Evolutionary conservation across 2,888 invertebrate genomes (phyloP).

Genomic region (Aporophyla lueneburgensis): DNA sequence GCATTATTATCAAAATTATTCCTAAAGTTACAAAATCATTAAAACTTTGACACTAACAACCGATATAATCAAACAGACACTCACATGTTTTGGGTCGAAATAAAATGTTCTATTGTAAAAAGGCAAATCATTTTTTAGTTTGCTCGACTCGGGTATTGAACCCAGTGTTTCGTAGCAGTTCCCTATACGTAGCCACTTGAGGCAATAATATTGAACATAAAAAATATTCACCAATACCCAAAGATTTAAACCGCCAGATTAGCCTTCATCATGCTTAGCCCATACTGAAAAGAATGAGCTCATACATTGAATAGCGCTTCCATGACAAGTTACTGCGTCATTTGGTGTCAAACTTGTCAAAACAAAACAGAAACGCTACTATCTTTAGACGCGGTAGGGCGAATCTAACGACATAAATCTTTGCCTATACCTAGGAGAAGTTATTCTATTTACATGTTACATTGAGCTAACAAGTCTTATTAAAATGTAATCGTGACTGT

Average conservation of each 20-base stretch:
- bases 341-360: no score
- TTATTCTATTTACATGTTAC: conserved; percentile 47
- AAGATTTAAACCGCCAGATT: not conserved
- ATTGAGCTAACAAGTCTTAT: conserved; percentile 40
- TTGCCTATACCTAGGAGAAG: not conserved
- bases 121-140: not conserved
- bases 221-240: not conserved
- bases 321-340: not conserved
- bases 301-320: not conserved
- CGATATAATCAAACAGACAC: no score
- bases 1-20: conserved; percentile 74
- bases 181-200: not conserved
- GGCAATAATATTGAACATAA: not conserved
- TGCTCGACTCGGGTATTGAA: not conserved
- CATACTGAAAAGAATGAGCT: not conserved
- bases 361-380: no score
- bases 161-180: not conserved
- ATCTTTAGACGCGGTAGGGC: no score
- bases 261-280: not conserved
- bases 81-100: conserved; percentile 2
- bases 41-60: conserved; percentile 23
- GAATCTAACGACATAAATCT: not conserved
- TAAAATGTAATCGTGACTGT: conserved; percentile 31
- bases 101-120: not conserved
- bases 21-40: conserved; percentile 56